phyloP scores from a whole-genome alignment of 2,888 invertebrate genomes.

The Drosophila aldrichi region DNA sequence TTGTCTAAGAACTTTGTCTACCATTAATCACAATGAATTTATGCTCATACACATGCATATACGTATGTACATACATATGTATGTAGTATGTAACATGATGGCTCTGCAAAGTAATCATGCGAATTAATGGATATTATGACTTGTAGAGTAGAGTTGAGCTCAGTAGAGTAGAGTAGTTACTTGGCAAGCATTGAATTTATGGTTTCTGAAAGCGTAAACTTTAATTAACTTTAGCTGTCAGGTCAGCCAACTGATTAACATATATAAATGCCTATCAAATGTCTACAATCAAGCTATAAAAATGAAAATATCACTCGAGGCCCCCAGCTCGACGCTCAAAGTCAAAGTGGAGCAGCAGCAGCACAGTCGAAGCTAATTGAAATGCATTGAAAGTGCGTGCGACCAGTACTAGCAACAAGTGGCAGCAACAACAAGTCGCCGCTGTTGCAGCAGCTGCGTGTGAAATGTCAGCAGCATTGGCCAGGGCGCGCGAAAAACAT shows the following conservation, averaged over 20 bases:
- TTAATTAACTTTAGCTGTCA: conserved; percentile 77
- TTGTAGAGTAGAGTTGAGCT: not conserved
- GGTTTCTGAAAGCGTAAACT: conserved; percentile 53
- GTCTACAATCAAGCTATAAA: conserved; percentile 75
- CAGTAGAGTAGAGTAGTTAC: not conserved
- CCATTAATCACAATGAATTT: conserved; percentile 75
- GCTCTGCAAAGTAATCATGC: conserved; percentile 53
- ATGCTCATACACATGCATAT: conserved; percentile 22
- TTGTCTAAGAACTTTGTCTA: conserved; percentile 38
- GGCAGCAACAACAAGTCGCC: not conserved
- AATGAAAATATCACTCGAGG: conserved; percentile 63
- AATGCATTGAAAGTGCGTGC: conserved; percentile 80
- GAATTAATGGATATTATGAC: conserved; percentile 67
- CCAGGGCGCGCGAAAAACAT: conserved; percentile 15
- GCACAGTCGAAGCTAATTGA: conserved; percentile 61
- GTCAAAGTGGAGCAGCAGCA: conserved; percentile 70
- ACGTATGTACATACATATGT: not conserved
- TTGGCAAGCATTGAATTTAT: conserved; percentile 30
- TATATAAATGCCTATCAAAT: conserved; percentile 75
- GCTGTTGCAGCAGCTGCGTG: conserved; percentile 45
- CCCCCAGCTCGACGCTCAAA: conserved; percentile 55
- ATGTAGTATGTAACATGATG: not conserved
- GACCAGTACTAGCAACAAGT: conserved; percentile 50
- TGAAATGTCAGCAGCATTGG: conserved; percentile 68
- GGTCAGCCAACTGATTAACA: conserved; percentile 74